A percentile compares a stretch with the other conserved stretches of the same genome.
Evolutionary conservation across 2,113 vertebrate species (phyloP).

Genomic region (Suricata suricatta): DNA sequence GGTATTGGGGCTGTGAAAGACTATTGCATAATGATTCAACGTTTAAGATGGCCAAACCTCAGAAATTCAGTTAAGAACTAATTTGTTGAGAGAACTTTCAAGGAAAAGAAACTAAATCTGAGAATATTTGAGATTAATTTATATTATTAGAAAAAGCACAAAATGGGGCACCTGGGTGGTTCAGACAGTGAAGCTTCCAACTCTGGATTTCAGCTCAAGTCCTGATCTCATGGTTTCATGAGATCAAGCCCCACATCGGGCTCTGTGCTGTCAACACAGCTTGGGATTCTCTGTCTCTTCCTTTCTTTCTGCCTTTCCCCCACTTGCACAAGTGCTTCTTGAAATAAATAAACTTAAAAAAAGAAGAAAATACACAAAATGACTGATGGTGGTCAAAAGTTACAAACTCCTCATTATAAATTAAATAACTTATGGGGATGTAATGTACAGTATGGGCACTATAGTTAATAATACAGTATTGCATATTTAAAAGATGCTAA

Average conservation of each 20-base stretch:
- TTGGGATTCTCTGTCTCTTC: too few relatives aligned
- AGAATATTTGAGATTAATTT: background rate
- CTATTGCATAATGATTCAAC: background rate
- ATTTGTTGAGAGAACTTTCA: background rate
- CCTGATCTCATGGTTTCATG: too few relatives aligned
- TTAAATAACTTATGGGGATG: background rate
- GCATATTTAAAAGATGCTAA: background rate
- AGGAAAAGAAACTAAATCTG: background rate
- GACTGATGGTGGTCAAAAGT: background rate
- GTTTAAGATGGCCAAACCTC: background rate
- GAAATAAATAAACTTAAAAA: too few relatives aligned
- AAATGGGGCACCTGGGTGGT: too few relatives aligned
- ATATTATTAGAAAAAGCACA: background rate
- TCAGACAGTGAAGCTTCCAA: too few relatives aligned
- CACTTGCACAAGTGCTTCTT: too few relatives aligned
- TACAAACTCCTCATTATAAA: background rate
- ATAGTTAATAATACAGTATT: background rate
- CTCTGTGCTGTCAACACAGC: too few relatives aligned
- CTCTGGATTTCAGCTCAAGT: too few relatives aligned
- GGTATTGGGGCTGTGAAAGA: background rate
- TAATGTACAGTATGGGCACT: background rate
- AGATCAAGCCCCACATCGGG: too few relatives aligned
- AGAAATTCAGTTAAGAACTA: background rate
- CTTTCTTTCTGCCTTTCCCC: too few relatives aligned
- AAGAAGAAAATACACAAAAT: background rate